phyloP scores from a whole-genome alignment of 2,888 invertebrate species.

The Ecdyonurus torrentis region DNA sequence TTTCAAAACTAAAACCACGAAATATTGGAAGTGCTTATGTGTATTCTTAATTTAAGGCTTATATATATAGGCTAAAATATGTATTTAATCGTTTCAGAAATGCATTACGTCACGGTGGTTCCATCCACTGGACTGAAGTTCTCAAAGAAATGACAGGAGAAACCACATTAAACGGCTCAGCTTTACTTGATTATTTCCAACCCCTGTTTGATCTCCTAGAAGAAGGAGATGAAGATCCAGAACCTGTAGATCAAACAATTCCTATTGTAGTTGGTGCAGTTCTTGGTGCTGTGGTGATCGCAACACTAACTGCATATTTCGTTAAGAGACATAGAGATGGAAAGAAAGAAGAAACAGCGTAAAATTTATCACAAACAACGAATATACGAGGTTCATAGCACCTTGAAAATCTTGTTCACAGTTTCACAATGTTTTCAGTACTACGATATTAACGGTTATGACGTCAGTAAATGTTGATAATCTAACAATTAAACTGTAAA shows the following conservation, averaged over 20 bases:
- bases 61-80: no score
- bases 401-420: no score
- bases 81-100: background rate
- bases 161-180: constrained; percentile 26
- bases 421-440: no score
- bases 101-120: background rate
- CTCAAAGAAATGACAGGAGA: constrained; percentile 64
- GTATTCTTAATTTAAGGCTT: no score
- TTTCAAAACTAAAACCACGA: no score
- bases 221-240: no score
- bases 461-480: no score
- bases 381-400: no score
- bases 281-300: constrained; percentile 13
- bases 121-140: constrained; percentile 65
- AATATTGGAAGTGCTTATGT: no score
- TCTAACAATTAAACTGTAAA: no score
- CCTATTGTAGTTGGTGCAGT: constrained; percentile 16
- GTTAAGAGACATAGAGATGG: constrained; percentile 11
- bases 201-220: constrained; percentile 29
- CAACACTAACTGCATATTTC: constrained; percentile 15
- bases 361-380: no score
- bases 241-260: constrained; percentile 10
- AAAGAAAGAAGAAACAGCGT: background rate
- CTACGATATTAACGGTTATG: no score
- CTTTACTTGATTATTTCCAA: constrained; percentile 31